Base-by-base conservation (phyloP, 2,888 invertebrate genomes). In the Hirudinaria manillensis region DNA sequence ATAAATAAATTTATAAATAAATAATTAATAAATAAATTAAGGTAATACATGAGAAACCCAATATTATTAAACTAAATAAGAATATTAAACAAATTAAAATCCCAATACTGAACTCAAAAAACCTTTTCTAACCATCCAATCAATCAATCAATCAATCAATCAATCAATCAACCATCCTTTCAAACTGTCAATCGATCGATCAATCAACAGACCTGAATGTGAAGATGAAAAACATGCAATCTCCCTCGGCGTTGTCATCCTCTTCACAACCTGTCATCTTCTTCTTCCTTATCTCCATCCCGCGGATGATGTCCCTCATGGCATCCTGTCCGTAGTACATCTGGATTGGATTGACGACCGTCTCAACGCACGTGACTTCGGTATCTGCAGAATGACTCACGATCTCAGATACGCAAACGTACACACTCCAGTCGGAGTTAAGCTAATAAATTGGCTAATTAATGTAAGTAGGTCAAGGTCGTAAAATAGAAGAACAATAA, bases 321-420 rank as follows among this genome's bases (percentile, higher is more conserved):
- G n/a, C 61, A 10, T 61, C 61, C 24, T 24, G 61, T 2, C 61
- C 61, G 32, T 68, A 68, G 56, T 70, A 65, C 29, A 77, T 45
- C 61, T 61, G 65, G 75, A 77, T 67, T 45, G 77, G 77, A 27
- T 77, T 77, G n/a, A 72, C 68, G 24, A 76, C 75, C 4, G 75
- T 77, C 56, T 77, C 77, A 6, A 61, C 72, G 36, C 72, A 29
- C 19, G 76, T 7, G 19, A 77, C 65, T 29, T 77, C 77, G 24
- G 67, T 56, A 38, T 36, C 34, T 71, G 6, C 27, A 24, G 27
- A 24, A 6, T 3, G 1, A 29, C 27, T 65, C 21, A 7, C 29
- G 13, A 65, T 29, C 65, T 13, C 32, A 1, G 13, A 45, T n/a
- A n/a, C n/a, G n/a, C 45, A 10, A 10, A 1, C 45, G 1, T 10